Percentiles rank a stretch among this genome's conserved stretches.
Conservation (phyloP, 2,888 invertebrate species). For the Hipparchia sbordonii region DNA sequence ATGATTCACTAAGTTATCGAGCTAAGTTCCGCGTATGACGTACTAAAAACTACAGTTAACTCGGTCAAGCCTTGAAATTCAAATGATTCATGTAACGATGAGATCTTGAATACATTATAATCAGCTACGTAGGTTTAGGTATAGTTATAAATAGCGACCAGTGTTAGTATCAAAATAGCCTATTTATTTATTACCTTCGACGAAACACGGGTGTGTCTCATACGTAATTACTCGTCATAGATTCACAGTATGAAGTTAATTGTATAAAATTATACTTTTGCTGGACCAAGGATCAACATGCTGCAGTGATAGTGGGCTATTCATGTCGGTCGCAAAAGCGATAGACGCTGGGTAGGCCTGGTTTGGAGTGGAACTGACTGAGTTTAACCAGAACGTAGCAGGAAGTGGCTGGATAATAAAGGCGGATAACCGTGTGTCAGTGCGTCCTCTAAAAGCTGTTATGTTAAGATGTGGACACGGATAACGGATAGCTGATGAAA, state of each 20-base stretch:
- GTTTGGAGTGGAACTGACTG: no score
- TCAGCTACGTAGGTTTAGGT: constrained; percentile 11
- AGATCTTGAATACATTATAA: constrained; percentile 12
- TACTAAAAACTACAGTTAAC: constrained; percentile 25
- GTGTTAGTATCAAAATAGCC: constrained; percentile 3
- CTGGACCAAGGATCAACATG: no score
- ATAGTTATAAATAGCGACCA: constrained; percentile 2
- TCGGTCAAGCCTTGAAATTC: constrained; percentile 22
- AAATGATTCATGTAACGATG: constrained; percentile 18
- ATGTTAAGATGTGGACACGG: no score
- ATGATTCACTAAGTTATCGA: constrained; percentile 9
- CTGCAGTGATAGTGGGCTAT: no score
- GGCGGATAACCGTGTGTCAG: no score
- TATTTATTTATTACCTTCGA: constrained; percentile 6
- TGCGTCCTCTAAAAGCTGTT: no score
- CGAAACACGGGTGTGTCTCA: constrained; percentile 3
- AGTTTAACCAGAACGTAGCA: no score
- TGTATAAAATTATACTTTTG: background rate
- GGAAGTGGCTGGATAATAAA: no score
- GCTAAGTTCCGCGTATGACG: constrained; percentile 18
- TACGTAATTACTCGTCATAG: background rate
- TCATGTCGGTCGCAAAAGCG: no score
- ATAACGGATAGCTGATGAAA: no score
- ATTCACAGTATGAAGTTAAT: background rate
- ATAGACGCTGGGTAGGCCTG: no score